Evolutionary conservation across 2,797 vertebrate genomes (phyloP).

Genomic region (Poecilia picta): DNA sequence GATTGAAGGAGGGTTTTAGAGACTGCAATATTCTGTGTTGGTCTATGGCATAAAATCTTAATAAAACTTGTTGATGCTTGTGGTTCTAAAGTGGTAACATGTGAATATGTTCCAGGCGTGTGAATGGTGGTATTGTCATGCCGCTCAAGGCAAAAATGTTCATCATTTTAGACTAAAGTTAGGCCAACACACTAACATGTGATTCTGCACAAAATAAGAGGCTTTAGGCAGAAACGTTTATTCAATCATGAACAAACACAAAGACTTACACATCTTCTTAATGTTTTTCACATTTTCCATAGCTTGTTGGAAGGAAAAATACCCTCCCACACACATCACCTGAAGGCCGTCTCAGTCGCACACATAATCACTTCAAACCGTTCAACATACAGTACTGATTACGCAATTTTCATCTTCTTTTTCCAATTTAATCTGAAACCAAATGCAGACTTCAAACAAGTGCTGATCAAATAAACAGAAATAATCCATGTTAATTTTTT

Average conservation of each 20-base stretch:
- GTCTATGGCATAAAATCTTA: background rate
- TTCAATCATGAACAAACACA: conserved; percentile 53
- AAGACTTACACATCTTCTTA: conserved; percentile 17
- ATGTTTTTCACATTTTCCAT: conserved; percentile 39
- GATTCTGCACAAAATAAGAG: conserved; percentile 11
- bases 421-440: background rate
- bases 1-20: background rate
- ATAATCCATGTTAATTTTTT: background rate
- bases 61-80: background rate
- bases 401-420: conserved; percentile 12
- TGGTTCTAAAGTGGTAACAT: background rate
- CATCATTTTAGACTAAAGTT: conserved; percentile 10
- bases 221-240: conserved; percentile 60
- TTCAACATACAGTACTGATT: conserved; percentile 10
- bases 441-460: conserved; percentile 13
- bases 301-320: conserved; percentile 9
- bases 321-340: conserved; percentile 8
- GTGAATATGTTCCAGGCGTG: background rate
- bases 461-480: conserved; percentile 8
- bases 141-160: background rate
- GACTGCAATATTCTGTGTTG: background rate
- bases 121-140: background rate
- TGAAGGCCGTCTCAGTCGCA: conserved; percentile 13
- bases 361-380: conserved; percentile 4
- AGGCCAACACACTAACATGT: conserved; percentile 18